These are phyloP conservation scores for Macaca mulatta DNA, from an alignment of 2,113 vertebrate species.

Conservation along the genomic window DNA sequence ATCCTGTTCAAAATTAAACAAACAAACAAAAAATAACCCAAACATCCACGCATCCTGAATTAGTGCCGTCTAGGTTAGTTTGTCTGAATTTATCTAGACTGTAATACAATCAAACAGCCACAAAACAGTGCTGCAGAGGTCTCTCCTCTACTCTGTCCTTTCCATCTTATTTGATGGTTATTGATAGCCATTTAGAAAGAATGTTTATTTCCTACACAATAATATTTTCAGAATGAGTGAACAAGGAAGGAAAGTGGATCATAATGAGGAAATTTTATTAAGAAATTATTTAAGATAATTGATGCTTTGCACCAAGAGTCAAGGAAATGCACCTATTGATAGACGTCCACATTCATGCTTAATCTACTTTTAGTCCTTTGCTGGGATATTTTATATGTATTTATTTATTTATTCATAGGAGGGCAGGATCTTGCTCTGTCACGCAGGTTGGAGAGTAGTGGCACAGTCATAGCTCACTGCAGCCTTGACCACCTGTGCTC, in stretches of 20 bases:
- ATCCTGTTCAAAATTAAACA: slow-evolving; percentile 52
- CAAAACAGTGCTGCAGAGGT: neutral
- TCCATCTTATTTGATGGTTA: slow-evolving; percentile 40
- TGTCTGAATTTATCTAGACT: slow-evolving; percentile 59
- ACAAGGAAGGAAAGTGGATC: slow-evolving; percentile 59
- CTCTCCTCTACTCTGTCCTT: neutral
- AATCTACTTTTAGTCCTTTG: slow-evolving; percentile 83
- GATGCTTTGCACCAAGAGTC: slow-evolving; percentile 76
- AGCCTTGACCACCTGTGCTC: too few species aligned
- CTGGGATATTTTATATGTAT: slow-evolving; percentile 48
- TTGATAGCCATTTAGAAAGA: slow-evolving; percentile 70
- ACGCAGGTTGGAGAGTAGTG: too few species aligned
- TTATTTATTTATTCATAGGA: too few species aligned
- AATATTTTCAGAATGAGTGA: slow-evolving; percentile 73
- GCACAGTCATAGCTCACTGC: too few species aligned
- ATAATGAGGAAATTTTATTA: slow-evolving; percentile 82
- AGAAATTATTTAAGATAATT: slow-evolving; percentile 86
- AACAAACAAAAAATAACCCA: slow-evolving; percentile 21
- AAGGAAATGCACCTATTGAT: slow-evolving; percentile 77
- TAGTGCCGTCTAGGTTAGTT: slow-evolving; percentile 31
- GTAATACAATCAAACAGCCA: slow-evolving; percentile 42
- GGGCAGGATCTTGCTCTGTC: too few species aligned
- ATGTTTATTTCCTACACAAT: slow-evolving; percentile 76
- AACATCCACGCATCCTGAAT: neutral
- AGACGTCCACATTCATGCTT: slow-evolving; percentile 82